Base-by-base conservation (phyloP, 2,113 vertebrate species). In the Toxotes chatareus region DNA sequence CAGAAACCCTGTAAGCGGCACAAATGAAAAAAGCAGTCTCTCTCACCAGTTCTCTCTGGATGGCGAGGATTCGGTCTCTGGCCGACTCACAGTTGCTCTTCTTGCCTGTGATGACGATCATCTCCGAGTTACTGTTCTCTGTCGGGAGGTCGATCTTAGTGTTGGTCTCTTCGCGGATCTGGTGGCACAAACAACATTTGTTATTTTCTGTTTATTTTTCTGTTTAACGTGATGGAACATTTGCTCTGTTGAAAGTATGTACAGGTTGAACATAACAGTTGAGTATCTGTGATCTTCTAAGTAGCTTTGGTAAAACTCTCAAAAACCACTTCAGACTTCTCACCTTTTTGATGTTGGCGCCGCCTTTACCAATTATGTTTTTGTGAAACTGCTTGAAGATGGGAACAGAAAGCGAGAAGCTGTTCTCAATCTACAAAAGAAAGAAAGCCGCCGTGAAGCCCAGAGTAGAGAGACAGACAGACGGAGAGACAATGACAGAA, bases 61-160 rank as follows among this genome's bases (percentile, higher is more conserved):
- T 96, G 76, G 95, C 60, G 27, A 96, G 90, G 88, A 96, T 94
- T 21, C 95, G 91, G 1, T 96, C 95, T 75, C 94, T 92, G n/a
- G 96, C 96, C 0, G 91, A 93, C 72, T 96, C 96, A 55, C 95
- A 96, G 92, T 96, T 94, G 83, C 65, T 89, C 84, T 94, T 96
- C 89, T 93, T 95, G 49, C 96, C 96, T 0, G 96, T 96, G 89
- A 96, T 96, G 60, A 96, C 89, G 59, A 96, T 96, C 93, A 94
- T 95, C 85, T 96, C 96, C 0, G 96, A 96, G 93, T 96, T 94
- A 40, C 96, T 96, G 94, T 96, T 96, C 88, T 96, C 96, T 3
- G 95, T 96, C 34, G 96, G 96, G 82, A 96, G 94, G 90, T 96
- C 96, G 56, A 96, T 96, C 94, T 96, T 96, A 38, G 96, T 96